phyloP scores from a whole-genome alignment of 2,797 vertebrate genomes.

The Varecia variegata region DNA sequence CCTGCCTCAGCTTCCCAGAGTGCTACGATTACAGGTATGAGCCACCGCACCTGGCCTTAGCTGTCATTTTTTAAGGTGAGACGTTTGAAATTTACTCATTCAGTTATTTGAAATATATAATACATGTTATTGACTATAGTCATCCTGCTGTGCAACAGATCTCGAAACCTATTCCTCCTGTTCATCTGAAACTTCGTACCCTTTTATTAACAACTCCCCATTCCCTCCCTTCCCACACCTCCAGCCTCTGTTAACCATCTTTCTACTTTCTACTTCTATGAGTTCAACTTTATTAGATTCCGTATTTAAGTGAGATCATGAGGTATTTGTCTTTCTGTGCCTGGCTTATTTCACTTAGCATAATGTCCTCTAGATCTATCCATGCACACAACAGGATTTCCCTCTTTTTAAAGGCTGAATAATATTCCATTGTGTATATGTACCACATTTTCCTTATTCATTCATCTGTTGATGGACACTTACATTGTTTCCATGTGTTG shows the following conservation, averaged over 20 bases:
- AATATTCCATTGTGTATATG: not conserved
- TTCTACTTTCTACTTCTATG: not conserved
- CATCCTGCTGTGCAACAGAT: not conserved
- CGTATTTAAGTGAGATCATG: not conserved
- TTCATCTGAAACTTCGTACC: not conserved
- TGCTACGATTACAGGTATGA: not conserved
- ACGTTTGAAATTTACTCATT: not conserved
- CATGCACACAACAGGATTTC: not conserved
- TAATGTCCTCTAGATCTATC: not conserved
- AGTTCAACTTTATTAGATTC: not conserved
- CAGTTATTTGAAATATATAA: not conserved
- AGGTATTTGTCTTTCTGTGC: not conserved
- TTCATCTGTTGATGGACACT: not conserved
- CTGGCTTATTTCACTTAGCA: not conserved
- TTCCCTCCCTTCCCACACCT: not conserved
- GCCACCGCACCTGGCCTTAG: not conserved
- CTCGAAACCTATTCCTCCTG: not conserved
- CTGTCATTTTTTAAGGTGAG: not conserved
- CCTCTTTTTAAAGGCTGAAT: not conserved
- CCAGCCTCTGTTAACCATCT: not conserved
- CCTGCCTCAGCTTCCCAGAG: not conserved
- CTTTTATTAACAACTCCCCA: not conserved
- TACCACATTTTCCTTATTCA: not conserved
- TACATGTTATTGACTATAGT: not conserved
- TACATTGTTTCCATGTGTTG: not conserved